Evolutionary conservation across 2,888 invertebrate genomes (phyloP).

Genomic region (Neelides folsomi): DNA sequence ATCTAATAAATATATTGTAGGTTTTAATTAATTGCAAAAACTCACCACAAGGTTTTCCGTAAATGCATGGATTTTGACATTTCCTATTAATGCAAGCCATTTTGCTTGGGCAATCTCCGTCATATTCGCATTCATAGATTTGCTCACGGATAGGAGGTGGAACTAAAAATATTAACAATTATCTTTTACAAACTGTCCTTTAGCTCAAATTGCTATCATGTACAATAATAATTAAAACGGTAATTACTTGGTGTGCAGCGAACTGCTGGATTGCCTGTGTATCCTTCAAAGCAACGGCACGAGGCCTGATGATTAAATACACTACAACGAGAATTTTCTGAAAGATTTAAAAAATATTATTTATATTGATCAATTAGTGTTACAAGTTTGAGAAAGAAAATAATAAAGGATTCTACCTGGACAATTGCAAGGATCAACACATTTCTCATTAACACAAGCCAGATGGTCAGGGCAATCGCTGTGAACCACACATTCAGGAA

Average conservation of each 20-base stretch:
- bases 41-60: slow-evolving; percentile 23
- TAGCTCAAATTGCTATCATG: no score
- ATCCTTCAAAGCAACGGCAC: slow-evolving; percentile 71
- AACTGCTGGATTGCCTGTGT: slow-evolving; percentile 59
- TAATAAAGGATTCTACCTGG: slow-evolving; percentile 38
- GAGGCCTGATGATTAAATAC: slow-evolving; percentile 61
- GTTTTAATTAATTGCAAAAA: neutral
- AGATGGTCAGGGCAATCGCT: slow-evolving; percentile 64
- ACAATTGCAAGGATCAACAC: slow-evolving; percentile 73
- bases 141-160: slow-evolving; percentile 10
- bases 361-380: no score
- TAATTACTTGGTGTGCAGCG: slow-evolving; percentile 48
- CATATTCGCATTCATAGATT: slow-evolving; percentile 36
- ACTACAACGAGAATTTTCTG: slow-evolving; percentile 55
- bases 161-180: no score
- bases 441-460: slow-evolving; percentile 62
- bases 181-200: no score
- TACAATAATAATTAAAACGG: slow-evolving; percentile 3
- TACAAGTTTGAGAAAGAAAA: no score
- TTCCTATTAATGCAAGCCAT: slow-evolving; percentile 64
- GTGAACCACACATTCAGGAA: slow-evolving; percentile 62
- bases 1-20: no score
- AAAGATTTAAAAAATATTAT: no score
- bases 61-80: slow-evolving; percentile 63
- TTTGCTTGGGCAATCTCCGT: slow-evolving; percentile 61